These are phyloP conservation scores for Aleiodes sp. DNA, from an alignment of 1,140 invertebrate species.

Conservation along the genomic window DNA sequence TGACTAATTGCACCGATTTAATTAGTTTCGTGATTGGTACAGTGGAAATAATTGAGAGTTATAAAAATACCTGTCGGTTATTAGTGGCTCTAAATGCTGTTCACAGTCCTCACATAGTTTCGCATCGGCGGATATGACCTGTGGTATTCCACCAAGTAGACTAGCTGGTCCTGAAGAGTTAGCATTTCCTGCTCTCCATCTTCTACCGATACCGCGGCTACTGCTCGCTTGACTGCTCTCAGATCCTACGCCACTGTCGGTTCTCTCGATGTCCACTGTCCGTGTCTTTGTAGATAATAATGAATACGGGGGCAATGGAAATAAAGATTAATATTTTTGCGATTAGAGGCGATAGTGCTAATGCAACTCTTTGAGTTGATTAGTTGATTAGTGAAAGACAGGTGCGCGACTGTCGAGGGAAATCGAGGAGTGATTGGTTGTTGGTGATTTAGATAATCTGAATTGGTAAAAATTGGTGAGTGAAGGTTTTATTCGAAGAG, in stretches of 20 bases:
- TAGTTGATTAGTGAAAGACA: no score
- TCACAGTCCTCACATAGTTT: constrained; percentile 64
- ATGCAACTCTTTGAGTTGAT: neutral
- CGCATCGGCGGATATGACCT: constrained; percentile 55
- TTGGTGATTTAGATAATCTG: no score
- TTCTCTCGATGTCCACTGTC: constrained; percentile 80
- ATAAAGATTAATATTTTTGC: no score
- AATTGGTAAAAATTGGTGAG: no score
- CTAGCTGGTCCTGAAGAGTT: constrained; percentile 50
- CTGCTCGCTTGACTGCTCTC: constrained; percentile 90
- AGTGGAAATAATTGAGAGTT: neutral
- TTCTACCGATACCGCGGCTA: constrained; percentile 63
- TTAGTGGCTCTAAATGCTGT: constrained; percentile 58
- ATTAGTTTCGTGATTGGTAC: neutral
- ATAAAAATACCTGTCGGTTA: constrained; percentile 58
- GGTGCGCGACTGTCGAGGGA: no score
- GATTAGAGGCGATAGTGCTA: neutral
- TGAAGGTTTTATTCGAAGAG: no score
- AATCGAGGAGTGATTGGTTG: no score
- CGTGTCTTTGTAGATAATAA: constrained; percentile 59
- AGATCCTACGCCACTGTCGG: constrained; percentile 92
- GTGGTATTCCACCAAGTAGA: constrained; percentile 53
- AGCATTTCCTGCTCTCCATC: constrained; percentile 55
- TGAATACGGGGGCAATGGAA: constrained; percentile 22
- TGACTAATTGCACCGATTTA: neutral